These are phyloP conservation scores for Cyclina sinensis DNA, from an alignment of 1,140 invertebrate species.

Conservation along the genomic window DNA sequence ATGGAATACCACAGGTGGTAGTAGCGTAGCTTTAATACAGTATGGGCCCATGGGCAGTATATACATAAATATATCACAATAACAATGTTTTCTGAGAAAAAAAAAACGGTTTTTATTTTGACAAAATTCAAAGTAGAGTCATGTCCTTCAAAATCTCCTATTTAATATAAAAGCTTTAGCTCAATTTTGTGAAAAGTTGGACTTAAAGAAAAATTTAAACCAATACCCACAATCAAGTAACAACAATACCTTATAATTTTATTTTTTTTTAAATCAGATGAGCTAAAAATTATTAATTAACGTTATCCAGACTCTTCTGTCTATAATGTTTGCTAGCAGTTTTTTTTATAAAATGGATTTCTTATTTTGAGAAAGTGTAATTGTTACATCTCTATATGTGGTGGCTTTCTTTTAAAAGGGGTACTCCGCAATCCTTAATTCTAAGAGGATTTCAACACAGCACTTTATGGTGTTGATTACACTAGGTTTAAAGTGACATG, in stretches of 20 bases:
- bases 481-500: conserved; percentile 48
- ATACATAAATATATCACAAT: no score
- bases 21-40: no score
- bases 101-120: no score
- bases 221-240: no score
- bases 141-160: no score
- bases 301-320: not conserved
- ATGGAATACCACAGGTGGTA: no score
- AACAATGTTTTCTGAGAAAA: no score
- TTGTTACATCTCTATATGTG: conserved; percentile 52
- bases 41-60: no score
- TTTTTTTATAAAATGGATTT: conserved; percentile 61
- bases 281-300: not conserved
- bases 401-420: conserved; percentile 45
- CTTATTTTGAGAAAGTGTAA: conserved; percentile 59
- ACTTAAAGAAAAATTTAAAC: no score
- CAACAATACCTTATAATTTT: no score
- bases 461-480: conserved; percentile 45
- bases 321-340: not conserved
- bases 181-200: no score
- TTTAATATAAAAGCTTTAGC: not conserved
- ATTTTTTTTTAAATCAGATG: not conserved
- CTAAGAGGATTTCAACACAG: conserved; percentile 51
- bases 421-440: conserved; percentile 47
- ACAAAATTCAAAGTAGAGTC: no score